Percentiles rank a stretch among this genome's conserved stretches.
phyloP scores from a whole-genome alignment of 2,113 vertebrate species.

The Cyprinodon brontotheroides region DNA sequence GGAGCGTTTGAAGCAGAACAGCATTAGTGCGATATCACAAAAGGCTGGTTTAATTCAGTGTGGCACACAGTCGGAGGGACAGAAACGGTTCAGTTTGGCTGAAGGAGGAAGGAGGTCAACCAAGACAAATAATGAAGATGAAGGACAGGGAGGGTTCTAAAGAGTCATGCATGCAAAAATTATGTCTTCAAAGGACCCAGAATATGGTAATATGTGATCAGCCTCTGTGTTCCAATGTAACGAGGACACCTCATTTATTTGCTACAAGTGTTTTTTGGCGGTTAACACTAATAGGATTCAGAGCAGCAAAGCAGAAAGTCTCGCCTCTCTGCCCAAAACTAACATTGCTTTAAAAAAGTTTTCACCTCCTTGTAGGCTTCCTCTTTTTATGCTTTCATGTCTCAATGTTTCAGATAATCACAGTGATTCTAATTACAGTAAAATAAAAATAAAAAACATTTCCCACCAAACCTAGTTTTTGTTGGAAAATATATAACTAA shows the following conservation, averaged over 20 bases:
- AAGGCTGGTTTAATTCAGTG: constrained; percentile 4
- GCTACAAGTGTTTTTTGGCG: constrained; percentile 1
- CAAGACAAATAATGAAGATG: constrained; percentile 17
- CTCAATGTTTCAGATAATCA: too few species aligned
- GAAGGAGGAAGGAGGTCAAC: constrained; percentile 17
- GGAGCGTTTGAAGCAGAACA: background rate
- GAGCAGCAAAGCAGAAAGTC: constrained; percentile 15
- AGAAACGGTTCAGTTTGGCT: background rate
- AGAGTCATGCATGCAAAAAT: constrained; percentile 22
- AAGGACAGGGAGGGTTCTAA: constrained; percentile 9
- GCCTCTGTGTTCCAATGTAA: constrained; percentile 47
- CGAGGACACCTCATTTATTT: constrained; percentile 5
- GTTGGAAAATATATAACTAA: too few species aligned
- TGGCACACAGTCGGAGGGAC: background rate
- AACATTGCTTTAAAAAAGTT: background rate
- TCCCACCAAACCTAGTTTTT: too few species aligned
- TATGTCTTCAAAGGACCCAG: constrained; percentile 37
- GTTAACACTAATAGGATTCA: constrained; percentile 6
- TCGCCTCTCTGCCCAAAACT: constrained; percentile 1
- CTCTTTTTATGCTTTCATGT: background rate
- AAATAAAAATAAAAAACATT: too few species aligned
- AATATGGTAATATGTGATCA: constrained; percentile 53
- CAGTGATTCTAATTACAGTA: too few species aligned
- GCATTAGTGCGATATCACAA: background rate
- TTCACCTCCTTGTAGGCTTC: background rate